Percentiles rank a stretch among this genome's conserved stretches.
These are phyloP conservation scores for Ruditapes philippinarum DNA, from an alignment of 1,140 invertebrate species.

Conservation along the genomic window DNA sequence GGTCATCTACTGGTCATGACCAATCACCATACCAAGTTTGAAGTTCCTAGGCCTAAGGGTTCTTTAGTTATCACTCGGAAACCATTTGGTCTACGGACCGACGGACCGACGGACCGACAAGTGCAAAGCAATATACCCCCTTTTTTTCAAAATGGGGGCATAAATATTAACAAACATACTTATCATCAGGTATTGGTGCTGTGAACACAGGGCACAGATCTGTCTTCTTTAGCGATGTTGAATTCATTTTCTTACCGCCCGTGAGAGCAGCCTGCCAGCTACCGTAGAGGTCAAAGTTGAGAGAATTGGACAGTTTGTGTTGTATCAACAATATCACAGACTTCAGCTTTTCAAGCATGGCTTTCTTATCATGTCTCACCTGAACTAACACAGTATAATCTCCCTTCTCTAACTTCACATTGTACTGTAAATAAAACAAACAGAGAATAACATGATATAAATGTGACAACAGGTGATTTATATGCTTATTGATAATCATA, in stretches of 20 bases:
- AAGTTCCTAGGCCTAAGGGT: no score
- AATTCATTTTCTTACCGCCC: slow-evolving; percentile 92
- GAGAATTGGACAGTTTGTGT: slow-evolving; percentile 91
- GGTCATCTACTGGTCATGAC: no score
- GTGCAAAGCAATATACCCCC: no score
- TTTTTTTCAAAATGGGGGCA: no score
- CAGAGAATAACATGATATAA: slow-evolving; percentile 73
- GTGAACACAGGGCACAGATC: slow-evolving; percentile 92
- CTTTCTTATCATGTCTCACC: slow-evolving; percentile 95
- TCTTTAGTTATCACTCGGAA: no score
- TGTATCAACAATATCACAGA: slow-evolving; percentile 91
- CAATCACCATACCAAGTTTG: no score
- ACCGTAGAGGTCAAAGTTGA: slow-evolving; percentile 93
- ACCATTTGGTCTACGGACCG: no score
- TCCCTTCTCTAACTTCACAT: slow-evolving; percentile 97
- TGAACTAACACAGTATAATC: slow-evolving; percentile 96
- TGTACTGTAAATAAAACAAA: slow-evolving; percentile 91
- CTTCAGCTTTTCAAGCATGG: slow-evolving; percentile 94
- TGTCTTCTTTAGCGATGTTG: slow-evolving; percentile 89
- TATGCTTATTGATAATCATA: neutral
- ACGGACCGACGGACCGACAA: no score
- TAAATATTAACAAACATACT: no score
- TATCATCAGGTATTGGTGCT: slow-evolving; percentile 91
- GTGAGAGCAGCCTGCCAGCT: slow-evolving; percentile 88
- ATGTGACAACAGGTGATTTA: neutral